Percentiles rank a stretch among this genome's conserved stretches.
Evolutionary conservation across 1,140 invertebrate genomes (phyloP).

Genomic region (Tetranychus cinnabarinus): DNA sequence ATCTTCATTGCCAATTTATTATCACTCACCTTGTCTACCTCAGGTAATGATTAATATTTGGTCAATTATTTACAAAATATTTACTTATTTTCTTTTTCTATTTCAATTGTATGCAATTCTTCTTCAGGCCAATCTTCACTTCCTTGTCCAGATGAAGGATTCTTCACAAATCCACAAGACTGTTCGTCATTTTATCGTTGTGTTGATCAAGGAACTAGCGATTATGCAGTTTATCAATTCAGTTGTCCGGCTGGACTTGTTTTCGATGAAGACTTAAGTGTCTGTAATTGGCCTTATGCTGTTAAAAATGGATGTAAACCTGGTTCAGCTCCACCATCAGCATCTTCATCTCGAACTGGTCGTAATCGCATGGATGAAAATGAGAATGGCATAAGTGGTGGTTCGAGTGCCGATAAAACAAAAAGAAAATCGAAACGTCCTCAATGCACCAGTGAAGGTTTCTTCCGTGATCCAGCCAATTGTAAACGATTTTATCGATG

Average conservation of each 20-base stretch:
- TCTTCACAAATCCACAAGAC: constrained; percentile 32
- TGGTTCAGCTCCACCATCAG: not conserved
- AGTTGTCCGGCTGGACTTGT: constrained; percentile 17
- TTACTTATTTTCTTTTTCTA: no score
- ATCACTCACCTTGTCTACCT: no score
- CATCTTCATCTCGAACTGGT: not conserved
- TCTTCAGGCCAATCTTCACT: not conserved
- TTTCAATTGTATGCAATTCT: no score
- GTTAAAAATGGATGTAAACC: constrained; percentile 1
- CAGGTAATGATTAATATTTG: no score
- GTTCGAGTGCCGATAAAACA: not conserved
- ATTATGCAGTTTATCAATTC: constrained; percentile 8
- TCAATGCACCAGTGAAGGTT: constrained; percentile 11
- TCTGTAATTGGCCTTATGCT: constrained; percentile 15
- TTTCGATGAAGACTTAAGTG: constrained; percentile 19
- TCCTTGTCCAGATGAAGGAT: constrained; percentile 31
- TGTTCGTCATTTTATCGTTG: constrained; percentile 29
- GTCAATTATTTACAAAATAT: no score
- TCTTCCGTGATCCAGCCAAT: constrained; percentile 12
- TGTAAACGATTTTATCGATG: constrained; percentile 15
- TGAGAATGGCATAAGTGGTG: not conserved
- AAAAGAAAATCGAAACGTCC: no score
- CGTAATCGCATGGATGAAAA: not conserved
- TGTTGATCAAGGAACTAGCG: constrained; percentile 31
- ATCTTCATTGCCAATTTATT: no score